These are phyloP conservation scores for Indri indri DNA, from an alignment of 2,113 vertebrate genomes.

Conservation along the genomic window DNA sequence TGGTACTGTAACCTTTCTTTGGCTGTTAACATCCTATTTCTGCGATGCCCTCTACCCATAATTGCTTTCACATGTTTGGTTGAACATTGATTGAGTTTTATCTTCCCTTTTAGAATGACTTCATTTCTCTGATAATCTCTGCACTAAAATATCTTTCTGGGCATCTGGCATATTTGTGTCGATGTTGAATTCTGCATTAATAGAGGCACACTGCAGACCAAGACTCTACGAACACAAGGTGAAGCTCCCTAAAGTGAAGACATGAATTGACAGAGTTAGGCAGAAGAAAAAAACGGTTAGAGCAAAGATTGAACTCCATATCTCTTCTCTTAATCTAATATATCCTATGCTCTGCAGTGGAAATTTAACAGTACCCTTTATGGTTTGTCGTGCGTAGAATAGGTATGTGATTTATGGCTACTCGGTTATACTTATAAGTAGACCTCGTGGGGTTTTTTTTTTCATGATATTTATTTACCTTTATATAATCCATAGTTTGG, in stretches of 20 bases:
- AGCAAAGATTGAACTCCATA: not conserved
- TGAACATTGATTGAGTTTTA: conserved; percentile 5
- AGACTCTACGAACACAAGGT: not conserved
- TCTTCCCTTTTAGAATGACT: not conserved
- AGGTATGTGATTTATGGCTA: not conserved
- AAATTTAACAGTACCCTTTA: not conserved
- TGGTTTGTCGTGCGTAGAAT: not conserved
- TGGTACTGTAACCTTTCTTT: not conserved
- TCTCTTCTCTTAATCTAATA: not conserved
- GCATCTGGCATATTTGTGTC: not conserved
- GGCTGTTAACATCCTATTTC: not conserved
- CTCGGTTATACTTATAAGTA: not conserved
- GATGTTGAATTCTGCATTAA: not conserved
- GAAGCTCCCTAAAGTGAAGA: not conserved
- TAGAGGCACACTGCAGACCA: not conserved
- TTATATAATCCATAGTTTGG: not conserved
- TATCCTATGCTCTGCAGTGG: not conserved
- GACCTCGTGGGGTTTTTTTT: accelerated
- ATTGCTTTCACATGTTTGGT: not conserved
- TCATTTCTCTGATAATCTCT: conserved; percentile 4
- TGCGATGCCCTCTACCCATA: not conserved
- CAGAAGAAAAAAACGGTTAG: not conserved
- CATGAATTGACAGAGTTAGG: not conserved
- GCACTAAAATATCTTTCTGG: not conserved
- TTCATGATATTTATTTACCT: not conserved